These are phyloP conservation scores for Melanotaenia maccullochi DNA, from an alignment of 2,797 vertebrate genomes.

Conservation along the genomic window DNA sequence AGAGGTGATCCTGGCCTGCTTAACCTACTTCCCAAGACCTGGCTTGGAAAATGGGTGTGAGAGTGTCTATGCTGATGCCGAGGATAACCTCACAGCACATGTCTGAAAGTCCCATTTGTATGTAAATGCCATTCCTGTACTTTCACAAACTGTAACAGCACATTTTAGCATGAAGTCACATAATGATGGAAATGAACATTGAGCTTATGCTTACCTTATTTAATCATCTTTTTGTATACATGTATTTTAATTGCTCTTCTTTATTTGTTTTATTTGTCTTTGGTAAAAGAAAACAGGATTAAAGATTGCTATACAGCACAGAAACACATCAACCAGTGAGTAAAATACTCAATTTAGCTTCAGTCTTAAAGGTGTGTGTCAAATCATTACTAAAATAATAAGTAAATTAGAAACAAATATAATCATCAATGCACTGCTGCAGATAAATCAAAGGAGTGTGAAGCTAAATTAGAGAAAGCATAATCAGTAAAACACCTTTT, in stretches of 20 bases:
- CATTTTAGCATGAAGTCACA: neutral
- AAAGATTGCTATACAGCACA: too few species aligned
- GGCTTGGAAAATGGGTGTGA: conserved; percentile 38
- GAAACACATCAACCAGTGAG: neutral
- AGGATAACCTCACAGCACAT: conserved; percentile 30
- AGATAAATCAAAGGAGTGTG: neutral
- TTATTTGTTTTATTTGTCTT: neutral
- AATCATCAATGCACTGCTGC: neutral
- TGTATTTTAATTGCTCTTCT: neutral
- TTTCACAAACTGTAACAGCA: neutral
- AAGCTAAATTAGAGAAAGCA: neutral
- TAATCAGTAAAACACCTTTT: neutral
- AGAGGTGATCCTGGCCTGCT: conserved; percentile 72
- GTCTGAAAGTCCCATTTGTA: neutral
- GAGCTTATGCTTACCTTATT: neutral
- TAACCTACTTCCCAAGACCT: conserved; percentile 80
- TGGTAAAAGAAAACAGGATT: neutral
- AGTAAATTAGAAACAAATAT: neutral
- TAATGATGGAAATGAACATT: neutral
- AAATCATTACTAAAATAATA: neutral
- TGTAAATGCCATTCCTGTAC: neutral
- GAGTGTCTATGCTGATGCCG: conserved; percentile 38
- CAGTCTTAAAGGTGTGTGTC: neutral
- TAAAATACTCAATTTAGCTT: neutral
- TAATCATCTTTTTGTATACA: neutral